Conservation (phyloP, 2,113 vertebrate species). For the Corapipo altera region DNA sequence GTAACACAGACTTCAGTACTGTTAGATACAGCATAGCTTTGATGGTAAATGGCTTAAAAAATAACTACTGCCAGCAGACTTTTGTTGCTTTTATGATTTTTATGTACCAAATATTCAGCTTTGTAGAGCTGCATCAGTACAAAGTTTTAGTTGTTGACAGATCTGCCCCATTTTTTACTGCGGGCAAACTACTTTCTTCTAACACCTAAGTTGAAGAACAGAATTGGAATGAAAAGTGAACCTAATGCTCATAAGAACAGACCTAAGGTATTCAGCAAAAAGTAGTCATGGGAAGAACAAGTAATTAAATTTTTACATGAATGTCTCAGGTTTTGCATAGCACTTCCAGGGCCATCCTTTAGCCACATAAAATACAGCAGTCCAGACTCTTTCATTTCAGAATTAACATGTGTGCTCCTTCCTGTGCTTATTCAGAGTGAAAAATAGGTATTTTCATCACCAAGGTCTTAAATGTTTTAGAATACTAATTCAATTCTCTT, state of each 20-base stretch:
- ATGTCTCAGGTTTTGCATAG: background rate
- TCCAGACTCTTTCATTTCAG: background rate
- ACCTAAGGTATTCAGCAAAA: background rate
- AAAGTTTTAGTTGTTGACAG: background rate
- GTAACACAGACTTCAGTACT: background rate
- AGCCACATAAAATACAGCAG: background rate
- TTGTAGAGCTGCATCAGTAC: background rate
- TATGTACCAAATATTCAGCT: background rate
- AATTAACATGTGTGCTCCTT: background rate
- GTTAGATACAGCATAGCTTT: background rate
- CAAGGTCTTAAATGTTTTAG: background rate
- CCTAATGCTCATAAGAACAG: background rate
- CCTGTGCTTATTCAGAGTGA: background rate
- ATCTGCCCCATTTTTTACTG: background rate
- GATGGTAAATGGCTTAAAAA: background rate
- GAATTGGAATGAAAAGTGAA: background rate
- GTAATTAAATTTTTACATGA: background rate
- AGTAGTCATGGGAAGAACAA: background rate
- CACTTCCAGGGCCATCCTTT: background rate
- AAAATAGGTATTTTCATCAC: background rate
- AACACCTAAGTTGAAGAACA: background rate
- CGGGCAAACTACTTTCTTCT: background rate
- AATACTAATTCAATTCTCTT: background rate
- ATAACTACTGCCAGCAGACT: background rate
- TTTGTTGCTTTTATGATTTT: background rate